phyloP scores from a whole-genome alignment of 1,140 invertebrate species.

The Drosophila lini region DNA sequence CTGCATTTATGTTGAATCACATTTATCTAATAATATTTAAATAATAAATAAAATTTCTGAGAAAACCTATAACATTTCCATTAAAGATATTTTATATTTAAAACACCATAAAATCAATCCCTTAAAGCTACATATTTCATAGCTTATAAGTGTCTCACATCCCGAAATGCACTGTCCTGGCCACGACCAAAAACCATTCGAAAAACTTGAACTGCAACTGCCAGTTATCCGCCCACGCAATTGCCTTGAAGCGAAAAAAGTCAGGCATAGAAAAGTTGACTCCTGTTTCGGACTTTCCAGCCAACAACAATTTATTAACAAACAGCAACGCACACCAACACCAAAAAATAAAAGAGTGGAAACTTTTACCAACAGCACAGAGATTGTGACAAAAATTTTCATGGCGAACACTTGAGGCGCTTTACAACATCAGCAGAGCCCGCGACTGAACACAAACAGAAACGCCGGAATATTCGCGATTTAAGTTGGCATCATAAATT shows the following conservation, averaged over 20 bases:
- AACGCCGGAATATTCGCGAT: conserved; percentile 40
- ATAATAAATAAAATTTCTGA: no score
- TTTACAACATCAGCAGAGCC: conserved; percentile 42
- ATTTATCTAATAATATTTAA: neutral
- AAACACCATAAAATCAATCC: neutral
- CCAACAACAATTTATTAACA: conserved; percentile 40
- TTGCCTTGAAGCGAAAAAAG: conserved; percentile 25
- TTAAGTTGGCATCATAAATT: conserved; percentile 63
- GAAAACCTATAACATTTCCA: neutral
- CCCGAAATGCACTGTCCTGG: conserved; percentile 6
- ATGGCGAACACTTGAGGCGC: conserved; percentile 40
- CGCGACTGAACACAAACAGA: conserved; percentile 18
- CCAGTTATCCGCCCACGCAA: conserved; percentile 21
- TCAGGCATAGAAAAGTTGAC: conserved; percentile 42
- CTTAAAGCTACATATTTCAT: conserved; percentile 6
- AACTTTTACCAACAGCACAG: conserved; percentile 32
- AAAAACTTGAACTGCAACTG: conserved; percentile 35
- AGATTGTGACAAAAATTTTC: conserved; percentile 70
- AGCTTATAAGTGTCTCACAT: neutral
- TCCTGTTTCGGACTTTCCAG: conserved; percentile 44
- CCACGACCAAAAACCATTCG: neutral
- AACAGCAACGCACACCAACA: conserved; percentile 7
- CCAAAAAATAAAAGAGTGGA: conserved; percentile 18
- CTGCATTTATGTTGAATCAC: neutral
- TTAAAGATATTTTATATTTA: neutral